phyloP scores from a whole-genome alignment of 1,140 invertebrate species.

The Antheraea pernyi region DNA sequence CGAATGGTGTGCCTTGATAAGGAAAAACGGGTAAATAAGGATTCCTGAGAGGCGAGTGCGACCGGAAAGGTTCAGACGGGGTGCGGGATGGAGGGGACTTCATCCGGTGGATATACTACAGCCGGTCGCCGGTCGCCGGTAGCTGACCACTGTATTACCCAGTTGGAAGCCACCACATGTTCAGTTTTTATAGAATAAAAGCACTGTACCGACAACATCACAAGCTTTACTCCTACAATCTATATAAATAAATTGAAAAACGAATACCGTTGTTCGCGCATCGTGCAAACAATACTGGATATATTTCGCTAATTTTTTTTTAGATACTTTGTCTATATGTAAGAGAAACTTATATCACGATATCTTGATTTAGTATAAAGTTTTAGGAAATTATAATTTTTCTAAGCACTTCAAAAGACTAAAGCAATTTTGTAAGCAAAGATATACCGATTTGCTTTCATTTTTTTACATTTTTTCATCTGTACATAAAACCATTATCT shows the following conservation, averaged over 20 bases:
- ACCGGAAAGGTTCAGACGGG: conserved; percentile 49
- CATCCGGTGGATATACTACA: conserved; percentile 52
- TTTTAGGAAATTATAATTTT: too few relatives aligned
- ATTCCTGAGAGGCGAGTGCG: conserved; percentile 42
- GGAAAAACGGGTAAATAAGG: conserved; percentile 73
- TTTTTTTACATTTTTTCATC: too few relatives aligned
- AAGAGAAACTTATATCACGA: background rate
- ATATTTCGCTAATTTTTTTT: too few relatives aligned
- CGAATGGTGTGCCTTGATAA: conserved; percentile 67
- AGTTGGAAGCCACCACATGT: conserved; percentile 26
- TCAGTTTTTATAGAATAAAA: conserved; percentile 48
- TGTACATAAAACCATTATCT: too few relatives aligned
- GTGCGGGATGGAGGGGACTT: conserved; percentile 23
- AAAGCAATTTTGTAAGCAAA: too few relatives aligned
- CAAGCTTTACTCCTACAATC: too few relatives aligned
- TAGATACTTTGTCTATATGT: background rate
- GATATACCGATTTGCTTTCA: too few relatives aligned
- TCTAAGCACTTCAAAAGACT: too few relatives aligned
- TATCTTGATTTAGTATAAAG: too few relatives aligned
- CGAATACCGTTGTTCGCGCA: too few relatives aligned
- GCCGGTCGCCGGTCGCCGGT: conserved; percentile 38
- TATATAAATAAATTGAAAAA: too few relatives aligned
- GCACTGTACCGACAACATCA: conserved; percentile 10
- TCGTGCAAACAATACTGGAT: too few relatives aligned
- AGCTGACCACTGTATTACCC: conserved; percentile 40